Conservation (phyloP, 2,888 invertebrate genomes). For the Euplexia lucipara region DNA sequence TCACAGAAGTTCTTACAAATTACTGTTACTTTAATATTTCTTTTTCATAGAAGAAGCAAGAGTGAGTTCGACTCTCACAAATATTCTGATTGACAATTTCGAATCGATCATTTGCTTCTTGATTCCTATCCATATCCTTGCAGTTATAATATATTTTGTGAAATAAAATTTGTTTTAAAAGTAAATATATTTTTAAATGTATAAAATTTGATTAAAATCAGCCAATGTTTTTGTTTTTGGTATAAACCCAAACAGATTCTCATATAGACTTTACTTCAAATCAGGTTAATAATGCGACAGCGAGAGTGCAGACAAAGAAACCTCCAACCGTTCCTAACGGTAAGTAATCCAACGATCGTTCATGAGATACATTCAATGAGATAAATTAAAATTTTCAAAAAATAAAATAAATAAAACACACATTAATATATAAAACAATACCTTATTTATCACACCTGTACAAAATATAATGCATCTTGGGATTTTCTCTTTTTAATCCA, state of each 20-base stretch:
- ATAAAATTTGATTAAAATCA: constrained; percentile 68
- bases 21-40: neutral
- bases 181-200: neutral
- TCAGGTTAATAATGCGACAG: constrained; percentile 99
- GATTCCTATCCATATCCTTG: constrained; percentile 11
- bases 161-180: constrained; percentile 1
- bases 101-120: constrained; percentile 8
- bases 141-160: neutral
- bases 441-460: constrained; percentile 64
- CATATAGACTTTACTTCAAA: constrained; percentile 84
- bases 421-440: constrained; percentile 49
- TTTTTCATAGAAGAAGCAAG: constrained; percentile 14
- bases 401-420: constrained; percentile 42
- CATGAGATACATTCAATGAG: constrained; percentile 46
- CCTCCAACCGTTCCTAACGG: constrained; percentile 97
- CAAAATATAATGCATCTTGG: constrained; percentile 84
- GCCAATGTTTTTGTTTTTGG: constrained; percentile 64
- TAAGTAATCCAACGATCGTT: constrained; percentile 87
- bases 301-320: constrained; percentile 99
- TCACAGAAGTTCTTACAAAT: constrained; percentile 12
- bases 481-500: constrained; percentile 87
- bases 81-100: neutral
- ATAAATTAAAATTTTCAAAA: constrained; percentile 27
- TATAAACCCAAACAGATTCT: constrained; percentile 67
- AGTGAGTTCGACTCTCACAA: constrained; percentile 73